These are phyloP conservation scores for Lepus townsendii DNA, from an alignment of 2,797 vertebrate species.

Conservation along the genomic window DNA sequence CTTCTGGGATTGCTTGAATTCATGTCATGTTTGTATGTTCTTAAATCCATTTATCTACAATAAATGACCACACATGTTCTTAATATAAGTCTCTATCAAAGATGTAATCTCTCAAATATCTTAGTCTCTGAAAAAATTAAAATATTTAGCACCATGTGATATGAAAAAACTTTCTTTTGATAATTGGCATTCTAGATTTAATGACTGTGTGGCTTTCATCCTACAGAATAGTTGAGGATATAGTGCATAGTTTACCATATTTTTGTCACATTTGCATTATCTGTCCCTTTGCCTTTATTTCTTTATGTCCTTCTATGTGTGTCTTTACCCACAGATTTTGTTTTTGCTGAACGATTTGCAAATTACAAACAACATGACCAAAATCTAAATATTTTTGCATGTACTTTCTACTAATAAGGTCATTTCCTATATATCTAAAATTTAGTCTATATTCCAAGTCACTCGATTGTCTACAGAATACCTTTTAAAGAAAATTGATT, in stretches of 20 bases:
- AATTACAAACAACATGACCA: neutral
- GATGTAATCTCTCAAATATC: neutral
- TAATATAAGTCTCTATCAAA: constrained; percentile 5
- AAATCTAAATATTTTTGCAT: constrained; percentile 14
- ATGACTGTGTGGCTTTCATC: neutral
- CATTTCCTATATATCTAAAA: constrained; percentile 32
- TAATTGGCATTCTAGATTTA: neutral
- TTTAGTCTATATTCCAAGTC: neutral
- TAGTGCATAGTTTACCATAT: neutral
- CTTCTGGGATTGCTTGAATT: neutral
- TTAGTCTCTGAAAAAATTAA: neutral
- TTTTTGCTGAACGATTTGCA: constrained; percentile 33
- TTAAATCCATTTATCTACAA: neutral
- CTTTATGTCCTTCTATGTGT: neutral
- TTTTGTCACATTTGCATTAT: neutral
- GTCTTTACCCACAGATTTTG: neutral
- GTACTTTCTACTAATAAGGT: neutral
- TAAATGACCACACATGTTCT: neutral
- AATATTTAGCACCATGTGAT: neutral
- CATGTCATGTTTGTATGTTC: neutral
- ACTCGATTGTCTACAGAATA: neutral
- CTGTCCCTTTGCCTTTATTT: neutral
- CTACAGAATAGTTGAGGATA: constrained; percentile 1
- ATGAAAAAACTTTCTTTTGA: constrained; percentile 26
- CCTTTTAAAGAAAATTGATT: neutral